Percentiles rank a stretch among this genome's conserved stretches.
Evolutionary conservation across 2,113 vertebrate species (phyloP).

Genomic region (Isichthys henryi): DNA sequence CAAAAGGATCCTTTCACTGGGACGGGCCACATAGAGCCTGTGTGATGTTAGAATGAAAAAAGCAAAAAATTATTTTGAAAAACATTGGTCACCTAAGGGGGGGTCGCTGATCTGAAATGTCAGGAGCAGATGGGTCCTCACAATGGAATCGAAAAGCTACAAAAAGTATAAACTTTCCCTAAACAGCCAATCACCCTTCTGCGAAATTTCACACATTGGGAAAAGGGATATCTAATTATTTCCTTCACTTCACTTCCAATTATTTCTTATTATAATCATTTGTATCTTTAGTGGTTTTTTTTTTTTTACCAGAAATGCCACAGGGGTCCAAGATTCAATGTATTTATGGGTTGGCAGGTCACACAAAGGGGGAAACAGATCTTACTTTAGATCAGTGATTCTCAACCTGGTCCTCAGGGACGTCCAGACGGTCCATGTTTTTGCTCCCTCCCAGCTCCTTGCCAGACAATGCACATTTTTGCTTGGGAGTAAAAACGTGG

Average conservation of each 20-base stretch:
- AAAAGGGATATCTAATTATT: background rate
- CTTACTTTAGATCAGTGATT: background rate
- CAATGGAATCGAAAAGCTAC: background rate
- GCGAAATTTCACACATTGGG: background rate
- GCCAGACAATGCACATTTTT: background rate
- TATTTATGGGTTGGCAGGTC: background rate
- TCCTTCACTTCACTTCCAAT: too few species aligned
- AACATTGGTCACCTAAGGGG: background rate
- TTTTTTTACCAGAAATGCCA: background rate
- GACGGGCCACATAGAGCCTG: background rate
- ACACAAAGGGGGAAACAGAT: background rate
- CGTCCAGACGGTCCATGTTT: background rate
- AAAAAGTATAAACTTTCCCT: background rate
- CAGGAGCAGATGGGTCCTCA: background rate
- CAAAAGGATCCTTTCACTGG: background rate
- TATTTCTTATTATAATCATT: background rate
- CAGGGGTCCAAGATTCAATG: background rate
- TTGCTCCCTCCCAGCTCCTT: background rate
- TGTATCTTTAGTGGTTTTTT: background rate
- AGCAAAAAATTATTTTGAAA: background rate
- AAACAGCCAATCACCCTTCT: background rate
- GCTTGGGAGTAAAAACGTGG: background rate
- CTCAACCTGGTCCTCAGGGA: background rate
- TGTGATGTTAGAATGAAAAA: background rate
- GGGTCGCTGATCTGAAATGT: background rate